A percentile compares a stretch with the other conserved stretches of the same genome.
Evolutionary conservation across 2,888 invertebrate species (phyloP).

Genomic region (Acleris holmiana): DNA sequence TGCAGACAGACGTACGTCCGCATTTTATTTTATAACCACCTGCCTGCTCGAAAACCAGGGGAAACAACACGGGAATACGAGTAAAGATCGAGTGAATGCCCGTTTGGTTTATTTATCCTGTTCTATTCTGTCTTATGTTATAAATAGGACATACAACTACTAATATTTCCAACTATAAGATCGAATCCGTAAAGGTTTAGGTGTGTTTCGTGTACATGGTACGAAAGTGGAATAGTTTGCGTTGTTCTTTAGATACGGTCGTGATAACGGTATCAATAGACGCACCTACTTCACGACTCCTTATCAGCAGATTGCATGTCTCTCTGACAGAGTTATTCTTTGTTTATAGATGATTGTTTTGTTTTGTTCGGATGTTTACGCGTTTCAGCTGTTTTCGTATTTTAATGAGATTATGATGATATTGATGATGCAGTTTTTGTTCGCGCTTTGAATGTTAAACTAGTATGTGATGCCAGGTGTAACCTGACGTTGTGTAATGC

Average conservation of each 20-base stretch:
- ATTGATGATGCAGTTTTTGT: neutral
- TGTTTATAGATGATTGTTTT: slow-evolving; percentile 28
- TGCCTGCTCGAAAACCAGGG: slow-evolving; percentile 53
- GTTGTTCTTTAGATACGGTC: slow-evolving; percentile 33
- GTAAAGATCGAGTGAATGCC: slow-evolving; percentile 56
- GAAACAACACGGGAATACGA: slow-evolving; percentile 58
- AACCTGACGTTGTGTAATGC: slow-evolving; percentile 6
- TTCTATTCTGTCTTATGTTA: slow-evolving; percentile 44
- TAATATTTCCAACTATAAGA: neutral
- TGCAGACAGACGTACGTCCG: slow-evolving; percentile 70
- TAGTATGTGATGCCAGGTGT: slow-evolving; percentile 15
- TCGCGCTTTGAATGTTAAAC: neutral
- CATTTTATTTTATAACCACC: slow-evolving; percentile 69
- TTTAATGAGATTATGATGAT: neutral
- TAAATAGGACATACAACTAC: slow-evolving; percentile 34
- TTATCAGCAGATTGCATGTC: slow-evolving; percentile 21
- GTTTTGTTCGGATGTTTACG: slow-evolving; percentile 13
- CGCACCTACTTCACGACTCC: slow-evolving; percentile 22
- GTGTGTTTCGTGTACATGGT: neutral
- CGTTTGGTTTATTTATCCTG: slow-evolving; percentile 59
- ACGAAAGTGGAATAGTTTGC: slow-evolving; percentile 22
- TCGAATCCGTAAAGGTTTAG: neutral
- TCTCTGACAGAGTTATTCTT: slow-evolving; percentile 25
- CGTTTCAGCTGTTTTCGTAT: neutral
- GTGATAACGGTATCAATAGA: slow-evolving; percentile 34